Evolutionary conservation across 2,888 invertebrate genomes (phyloP).

Genomic region (Heliconius ethilla): DNA sequence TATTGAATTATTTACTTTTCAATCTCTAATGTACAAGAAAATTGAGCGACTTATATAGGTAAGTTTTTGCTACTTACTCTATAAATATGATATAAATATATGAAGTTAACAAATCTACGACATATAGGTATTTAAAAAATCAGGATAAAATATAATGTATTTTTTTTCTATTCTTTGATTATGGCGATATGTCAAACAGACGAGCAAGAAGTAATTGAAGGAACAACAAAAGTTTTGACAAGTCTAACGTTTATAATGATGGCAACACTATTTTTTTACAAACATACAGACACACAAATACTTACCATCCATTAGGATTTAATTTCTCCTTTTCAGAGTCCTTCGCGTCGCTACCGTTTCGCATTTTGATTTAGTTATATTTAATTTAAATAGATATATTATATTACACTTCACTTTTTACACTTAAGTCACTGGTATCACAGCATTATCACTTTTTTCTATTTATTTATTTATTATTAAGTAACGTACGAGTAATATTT

Average conservation of each 20-base stretch:
- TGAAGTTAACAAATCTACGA: too few relatives aligned
- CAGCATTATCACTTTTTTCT: slow-evolving; percentile 26
- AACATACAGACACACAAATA: slow-evolving; percentile 33
- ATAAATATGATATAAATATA: too few relatives aligned
- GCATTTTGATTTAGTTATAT: slow-evolving; percentile 36
- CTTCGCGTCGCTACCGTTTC: slow-evolving; percentile 39
- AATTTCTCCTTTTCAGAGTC: slow-evolving; percentile 71
- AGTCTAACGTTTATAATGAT: neutral
- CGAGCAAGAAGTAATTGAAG: neutral
- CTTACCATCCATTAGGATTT: slow-evolving; percentile 69
- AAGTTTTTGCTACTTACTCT: too few relatives aligned
- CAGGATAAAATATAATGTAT: too few relatives aligned
- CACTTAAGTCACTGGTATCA: slow-evolving; percentile 33
- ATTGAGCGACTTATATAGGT: too few relatives aligned
- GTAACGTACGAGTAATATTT: slow-evolving; percentile 12
- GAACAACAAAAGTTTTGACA: neutral
- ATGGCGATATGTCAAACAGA: too few relatives aligned
- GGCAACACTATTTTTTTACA: neutral
- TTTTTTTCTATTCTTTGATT: too few relatives aligned
- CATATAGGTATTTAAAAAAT: too few relatives aligned
- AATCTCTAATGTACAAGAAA: too few relatives aligned
- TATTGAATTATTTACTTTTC: too few relatives aligned
- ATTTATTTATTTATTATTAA: neutral
- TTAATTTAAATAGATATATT: slow-evolving; percentile 23
- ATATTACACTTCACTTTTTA: slow-evolving; percentile 30